Percentiles rank a stretch among this genome's conserved stretches.
Evolutionary conservation across 2,888 invertebrate genomes (phyloP).

Genomic region (Hoplodrina ambigua): DNA sequence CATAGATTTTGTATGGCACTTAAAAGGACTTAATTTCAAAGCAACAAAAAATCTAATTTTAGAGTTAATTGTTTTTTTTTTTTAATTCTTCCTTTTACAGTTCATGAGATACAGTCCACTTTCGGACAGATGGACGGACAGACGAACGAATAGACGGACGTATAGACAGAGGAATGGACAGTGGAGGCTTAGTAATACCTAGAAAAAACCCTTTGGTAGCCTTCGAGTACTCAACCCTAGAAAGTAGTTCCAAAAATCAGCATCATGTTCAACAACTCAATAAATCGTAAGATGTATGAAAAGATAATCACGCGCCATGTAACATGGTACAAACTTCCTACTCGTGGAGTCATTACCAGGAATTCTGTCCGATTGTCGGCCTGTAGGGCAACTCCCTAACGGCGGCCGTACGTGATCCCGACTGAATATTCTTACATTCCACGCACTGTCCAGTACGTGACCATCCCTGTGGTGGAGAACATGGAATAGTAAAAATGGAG

Average conservation of each 20-base stretch:
- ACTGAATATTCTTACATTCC: conserved; percentile 44
- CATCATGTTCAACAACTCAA: conserved; percentile 9
- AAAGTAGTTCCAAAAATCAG: background rate
- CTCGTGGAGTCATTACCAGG: conserved; percentile 55
- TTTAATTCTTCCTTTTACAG: too few relatives aligned
- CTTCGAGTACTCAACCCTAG: background rate
- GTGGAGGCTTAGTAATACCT: too few relatives aligned
- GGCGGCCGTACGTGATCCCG: conserved; percentile 54
- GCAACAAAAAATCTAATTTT: too few relatives aligned
- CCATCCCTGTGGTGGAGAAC: conserved; percentile 22
- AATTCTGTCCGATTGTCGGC: conserved; percentile 53
- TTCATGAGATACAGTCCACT: too few relatives aligned
- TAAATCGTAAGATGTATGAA: conserved; percentile 32
- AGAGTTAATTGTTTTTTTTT: too few relatives aligned
- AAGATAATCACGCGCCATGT: conserved; percentile 52
- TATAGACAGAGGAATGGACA: too few relatives aligned
- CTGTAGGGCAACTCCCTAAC: conserved; percentile 46
- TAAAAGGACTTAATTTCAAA: too few relatives aligned
- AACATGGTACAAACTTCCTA: conserved; percentile 55
- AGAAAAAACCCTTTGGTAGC: too few relatives aligned
- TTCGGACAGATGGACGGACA: too few relatives aligned
- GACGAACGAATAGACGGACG: too few relatives aligned
- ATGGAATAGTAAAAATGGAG: conserved; percentile 20
- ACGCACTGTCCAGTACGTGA: conserved; percentile 58
- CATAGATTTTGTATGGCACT: too few relatives aligned